Evolutionary conservation across 1,140 invertebrate genomes (phyloP).

Genomic region (Lordiphosa stackelbergi): DNA sequence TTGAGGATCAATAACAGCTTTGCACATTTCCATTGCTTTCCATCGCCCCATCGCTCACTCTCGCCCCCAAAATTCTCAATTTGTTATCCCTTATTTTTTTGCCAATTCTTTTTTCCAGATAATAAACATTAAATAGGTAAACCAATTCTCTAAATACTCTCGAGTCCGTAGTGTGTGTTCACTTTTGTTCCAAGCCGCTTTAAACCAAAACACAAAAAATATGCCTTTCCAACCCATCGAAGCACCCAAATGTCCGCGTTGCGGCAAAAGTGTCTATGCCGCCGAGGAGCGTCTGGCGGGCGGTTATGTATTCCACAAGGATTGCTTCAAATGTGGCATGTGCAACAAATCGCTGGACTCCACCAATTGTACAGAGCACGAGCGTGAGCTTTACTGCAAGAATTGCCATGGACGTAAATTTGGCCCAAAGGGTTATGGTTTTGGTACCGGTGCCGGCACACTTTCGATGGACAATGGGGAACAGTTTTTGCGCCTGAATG

Average conservation of each 20-base stretch:
- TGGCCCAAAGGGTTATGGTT: slow-evolving; percentile 98
- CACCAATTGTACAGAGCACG: slow-evolving; percentile 97
- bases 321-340: slow-evolving; percentile 98
- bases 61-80: slow-evolving; percentile 22
- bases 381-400: slow-evolving; percentile 97
- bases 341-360: slow-evolving; percentile 98
- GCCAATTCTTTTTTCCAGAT: slow-evolving; percentile 53
- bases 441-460: slow-evolving; percentile 97
- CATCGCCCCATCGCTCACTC: not conserved
- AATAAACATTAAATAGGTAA: slow-evolving; percentile 59
- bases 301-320: slow-evolving; percentile 98
- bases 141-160: slow-evolving; percentile 33
- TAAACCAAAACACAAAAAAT: slow-evolving; percentile 59
- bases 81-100: slow-evolving; percentile 33
- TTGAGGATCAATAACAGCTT: slow-evolving; percentile 1
- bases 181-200: slow-evolving; percentile 33
- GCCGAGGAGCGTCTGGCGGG: slow-evolving; percentile 98
- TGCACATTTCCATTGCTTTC: slow-evolving; percentile 29
- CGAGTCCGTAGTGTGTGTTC: slow-evolving; percentile 33
- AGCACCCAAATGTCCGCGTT: slow-evolving; percentile 98
- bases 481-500: slow-evolving; percentile 82
- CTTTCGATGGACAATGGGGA: slow-evolving; percentile 97
- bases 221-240: slow-evolving; percentile 98
- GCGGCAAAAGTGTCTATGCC: slow-evolving; percentile 98
- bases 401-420: slow-evolving; percentile 97